A percentile compares a stretch with the other conserved stretches of the same genome.
Evolutionary conservation across 2,113 vertebrate species (phyloP).

Genomic region (Colinus virginianus): DNA sequence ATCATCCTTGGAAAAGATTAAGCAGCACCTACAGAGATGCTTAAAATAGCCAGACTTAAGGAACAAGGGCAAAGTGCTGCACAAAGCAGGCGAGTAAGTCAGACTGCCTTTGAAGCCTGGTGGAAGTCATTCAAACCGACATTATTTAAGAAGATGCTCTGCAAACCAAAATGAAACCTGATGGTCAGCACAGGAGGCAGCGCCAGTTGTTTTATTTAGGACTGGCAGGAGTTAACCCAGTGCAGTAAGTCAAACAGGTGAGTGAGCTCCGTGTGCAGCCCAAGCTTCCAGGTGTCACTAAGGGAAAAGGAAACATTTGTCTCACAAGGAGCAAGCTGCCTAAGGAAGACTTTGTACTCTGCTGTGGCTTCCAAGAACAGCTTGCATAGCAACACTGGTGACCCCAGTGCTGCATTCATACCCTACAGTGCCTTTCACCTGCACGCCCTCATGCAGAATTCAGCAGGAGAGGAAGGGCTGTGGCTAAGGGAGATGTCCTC

Average conservation of each 20-base stretch:
- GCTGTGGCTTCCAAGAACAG: background rate
- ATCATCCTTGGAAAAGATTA: background rate
- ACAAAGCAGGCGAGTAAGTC: background rate
- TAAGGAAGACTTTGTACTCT: background rate
- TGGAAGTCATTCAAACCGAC: background rate
- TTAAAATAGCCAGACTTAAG: background rate
- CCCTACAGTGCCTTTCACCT: background rate
- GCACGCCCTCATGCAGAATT: background rate
- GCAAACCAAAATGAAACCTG: background rate
- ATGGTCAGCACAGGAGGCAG: fast-evolving
- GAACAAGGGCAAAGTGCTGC: background rate
- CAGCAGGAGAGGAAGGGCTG: background rate
- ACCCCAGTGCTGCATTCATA: background rate
- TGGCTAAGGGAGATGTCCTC: background rate
- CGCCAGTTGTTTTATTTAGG: background rate
- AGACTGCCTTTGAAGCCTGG: background rate
- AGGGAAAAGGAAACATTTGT: background rate
- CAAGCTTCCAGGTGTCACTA: background rate
- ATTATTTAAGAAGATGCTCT: background rate
- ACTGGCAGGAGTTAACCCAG: background rate
- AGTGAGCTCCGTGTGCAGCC: background rate
- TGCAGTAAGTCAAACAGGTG: background rate
- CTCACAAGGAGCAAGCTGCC: background rate
- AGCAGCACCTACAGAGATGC: background rate
- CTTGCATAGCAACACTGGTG: background rate